Base-by-base conservation (phyloP, 2,797 vertebrate genomes). In the Eurystomus glaucurus region DNA sequence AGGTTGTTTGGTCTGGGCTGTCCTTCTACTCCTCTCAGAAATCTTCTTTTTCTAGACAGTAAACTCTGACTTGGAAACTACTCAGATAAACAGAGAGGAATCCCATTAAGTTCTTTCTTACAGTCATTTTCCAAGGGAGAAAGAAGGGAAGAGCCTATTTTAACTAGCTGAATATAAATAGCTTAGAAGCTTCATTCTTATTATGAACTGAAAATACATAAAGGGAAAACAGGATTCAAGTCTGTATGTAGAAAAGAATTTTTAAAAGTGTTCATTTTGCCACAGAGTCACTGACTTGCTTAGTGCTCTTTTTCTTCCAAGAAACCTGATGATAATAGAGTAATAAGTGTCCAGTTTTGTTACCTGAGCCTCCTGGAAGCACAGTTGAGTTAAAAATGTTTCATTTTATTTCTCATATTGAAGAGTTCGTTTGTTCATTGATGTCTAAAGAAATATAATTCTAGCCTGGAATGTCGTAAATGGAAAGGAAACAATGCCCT, bases 261-360 rank as follows among this genome's bases (percentile, higher is more conserved):
- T 41, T 25, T 0, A 0, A 43, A 82, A 37, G 7, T 13, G 48
- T 35, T 60, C 0, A 10, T 66, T 51, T 81, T 68, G 29, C 64
- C 29, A 26, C 2, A 7, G 43, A 41, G 19, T 50, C 43, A 46
- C 18, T 72, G 75, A 35, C 11, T 68, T 79, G 11, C 10, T 89
- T 11, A 6, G 22, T 52, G 19, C 2, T 66, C 14, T 76, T 84
- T 57, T 77, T 11, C 35, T 91, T 86, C 14, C 1, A 1, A 74
- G 39, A 70, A 77, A 41, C 21, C 33, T 35, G 23, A 25, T 48
- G 15, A 54, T 66, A 58, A 33, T 2, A 13, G 31, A 60, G 18
- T 57, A 39, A 41, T 18, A 65, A 69, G 14, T 6, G 21, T 17
- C 23, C 11, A 16, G 0, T n/a, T 54, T 37, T 75, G 26, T 48